Evolutionary conservation across 2,113 vertebrate genomes (phyloP).

Genomic region (Agelaius phoeniceus): DNA sequence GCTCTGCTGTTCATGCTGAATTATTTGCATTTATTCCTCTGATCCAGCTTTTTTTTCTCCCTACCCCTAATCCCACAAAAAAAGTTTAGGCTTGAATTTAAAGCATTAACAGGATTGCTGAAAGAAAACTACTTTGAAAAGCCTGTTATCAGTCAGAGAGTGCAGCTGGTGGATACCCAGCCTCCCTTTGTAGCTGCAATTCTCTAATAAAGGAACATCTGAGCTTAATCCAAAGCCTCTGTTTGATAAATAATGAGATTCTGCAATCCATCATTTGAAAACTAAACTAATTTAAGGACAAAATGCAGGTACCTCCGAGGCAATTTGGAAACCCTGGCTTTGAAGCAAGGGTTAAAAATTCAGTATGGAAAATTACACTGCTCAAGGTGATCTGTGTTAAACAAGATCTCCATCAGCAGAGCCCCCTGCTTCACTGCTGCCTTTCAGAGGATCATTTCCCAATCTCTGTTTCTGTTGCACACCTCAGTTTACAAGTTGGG

Average conservation of each 20-base stretch:
- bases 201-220: background rate
- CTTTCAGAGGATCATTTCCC: background rate
- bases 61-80: background rate
- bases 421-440: no score
- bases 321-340: background rate
- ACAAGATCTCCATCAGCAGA: background rate
- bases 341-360: background rate
- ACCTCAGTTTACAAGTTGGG: background rate
- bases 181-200: background rate
- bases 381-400: background rate
- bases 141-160: background rate
- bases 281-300: background rate
- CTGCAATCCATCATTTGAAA: background rate
- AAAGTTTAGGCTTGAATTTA: background rate
- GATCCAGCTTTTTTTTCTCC: background rate
- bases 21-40: background rate
- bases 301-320: background rate
- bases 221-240: background rate
- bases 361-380: fast-evolving
- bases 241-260: background rate
- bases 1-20: background rate
- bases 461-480: background rate
- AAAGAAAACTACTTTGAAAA: background rate
- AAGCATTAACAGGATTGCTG: background rate
- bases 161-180: background rate